These are phyloP conservation scores for Vicugna pacos DNA, from an alignment of 2,113 vertebrate species.

Conservation along the genomic window DNA sequence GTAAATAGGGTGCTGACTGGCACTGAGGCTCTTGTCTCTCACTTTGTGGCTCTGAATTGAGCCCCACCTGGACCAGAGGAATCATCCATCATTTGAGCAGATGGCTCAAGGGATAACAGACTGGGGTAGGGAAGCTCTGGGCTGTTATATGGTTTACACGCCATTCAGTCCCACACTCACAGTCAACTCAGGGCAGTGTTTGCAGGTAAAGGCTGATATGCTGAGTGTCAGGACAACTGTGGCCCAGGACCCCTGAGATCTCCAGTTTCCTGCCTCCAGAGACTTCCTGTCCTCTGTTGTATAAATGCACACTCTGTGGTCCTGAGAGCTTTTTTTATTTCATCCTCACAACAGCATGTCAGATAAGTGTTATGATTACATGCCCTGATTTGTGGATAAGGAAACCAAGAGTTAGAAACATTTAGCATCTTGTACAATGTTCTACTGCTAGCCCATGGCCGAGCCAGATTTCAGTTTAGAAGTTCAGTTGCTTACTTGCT, in stretches of 20 bases:
- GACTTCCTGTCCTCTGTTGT: not conserved
- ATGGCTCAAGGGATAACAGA: slow-evolving; percentile 55
- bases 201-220: not conserved
- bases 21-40: slow-evolving; percentile 66
- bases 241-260: not conserved
- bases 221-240: not conserved
- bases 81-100: slow-evolving; percentile 72
- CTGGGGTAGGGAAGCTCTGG: not conserved
- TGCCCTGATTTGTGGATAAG: not conserved
- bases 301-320: not conserved
- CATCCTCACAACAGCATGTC: not conserved
- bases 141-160: not conserved
- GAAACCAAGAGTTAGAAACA: not conserved
- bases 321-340: not conserved
- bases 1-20: slow-evolving; percentile 76
- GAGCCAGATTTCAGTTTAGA: not conserved
- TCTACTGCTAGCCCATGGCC: not conserved
- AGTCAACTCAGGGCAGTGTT: not conserved
- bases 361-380: too few relatives aligned
- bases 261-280: not conserved
- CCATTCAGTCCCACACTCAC: not conserved
- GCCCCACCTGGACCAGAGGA: slow-evolving; percentile 68
- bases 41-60: slow-evolving; percentile 66
- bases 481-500: not conserved
- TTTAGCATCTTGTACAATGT: not conserved